Evolutionary conservation across 1,140 invertebrate species (phyloP).

Genomic region (Lamellibrachia luymesi): DNA sequence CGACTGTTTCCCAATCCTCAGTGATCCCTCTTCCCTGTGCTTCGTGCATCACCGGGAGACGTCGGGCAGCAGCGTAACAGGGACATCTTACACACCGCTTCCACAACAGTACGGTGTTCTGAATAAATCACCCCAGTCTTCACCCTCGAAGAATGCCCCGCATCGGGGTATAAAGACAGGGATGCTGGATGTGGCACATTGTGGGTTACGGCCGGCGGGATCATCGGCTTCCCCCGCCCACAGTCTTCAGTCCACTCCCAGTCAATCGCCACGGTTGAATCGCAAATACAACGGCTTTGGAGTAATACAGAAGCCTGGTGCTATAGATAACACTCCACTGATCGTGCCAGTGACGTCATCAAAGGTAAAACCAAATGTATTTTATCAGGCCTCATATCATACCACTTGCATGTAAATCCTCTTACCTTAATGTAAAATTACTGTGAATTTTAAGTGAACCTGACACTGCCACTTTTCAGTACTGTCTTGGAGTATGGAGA

Average conservation of each 20-base stretch:
- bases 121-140: conserved; percentile 12
- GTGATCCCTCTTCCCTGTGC: neutral
- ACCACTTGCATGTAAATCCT: too few relatives aligned
- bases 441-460: too few relatives aligned
- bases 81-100: neutral
- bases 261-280: conserved; percentile 44
- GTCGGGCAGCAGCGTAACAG: neutral
- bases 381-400: too few relatives aligned
- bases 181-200: neutral
- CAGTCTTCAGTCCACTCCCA: conserved; percentile 29
- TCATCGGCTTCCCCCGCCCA: neutral
- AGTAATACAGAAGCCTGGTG: conserved; percentile 64
- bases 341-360: conserved; percentile 64
- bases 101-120: neutral
- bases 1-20: neutral
- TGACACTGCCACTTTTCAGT: too few relatives aligned
- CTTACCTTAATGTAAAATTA: too few relatives aligned
- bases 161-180: neutral
- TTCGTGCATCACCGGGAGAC: neutral
- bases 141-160: neutral
- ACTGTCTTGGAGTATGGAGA: too few relatives aligned
- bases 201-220: neutral
- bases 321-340: conserved; percentile 75
- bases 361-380: neutral
- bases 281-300: conserved; percentile 32